Conservation (phyloP, 2,797 vertebrate species). For the Brachymystax lenok region DNA sequence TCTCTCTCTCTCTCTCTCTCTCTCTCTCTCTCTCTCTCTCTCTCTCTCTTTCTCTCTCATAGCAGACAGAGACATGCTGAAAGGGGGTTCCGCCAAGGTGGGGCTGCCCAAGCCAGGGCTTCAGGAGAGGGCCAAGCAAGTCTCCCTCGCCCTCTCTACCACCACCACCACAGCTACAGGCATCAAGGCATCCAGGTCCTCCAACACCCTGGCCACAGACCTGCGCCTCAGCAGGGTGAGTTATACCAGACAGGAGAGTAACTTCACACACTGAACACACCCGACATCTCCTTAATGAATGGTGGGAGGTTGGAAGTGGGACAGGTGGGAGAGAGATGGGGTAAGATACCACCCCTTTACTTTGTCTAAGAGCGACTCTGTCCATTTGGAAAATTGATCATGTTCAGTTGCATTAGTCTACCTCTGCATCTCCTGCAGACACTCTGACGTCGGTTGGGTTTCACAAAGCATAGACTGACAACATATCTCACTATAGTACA, state of each 20-base stretch:
- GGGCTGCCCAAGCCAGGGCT: constrained; percentile 77
- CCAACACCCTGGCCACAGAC: constrained; percentile 85
- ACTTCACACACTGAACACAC: too few species aligned
- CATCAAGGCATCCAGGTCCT: constrained; percentile 89
- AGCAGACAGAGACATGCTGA: constrained; percentile 76
- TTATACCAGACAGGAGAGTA: background rate
- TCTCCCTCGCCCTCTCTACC: constrained; percentile 61
- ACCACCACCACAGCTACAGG: constrained; percentile 64
- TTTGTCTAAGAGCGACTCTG: background rate
- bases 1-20: constrained; percentile 19
- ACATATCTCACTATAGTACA: background rate
- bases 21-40: background rate
- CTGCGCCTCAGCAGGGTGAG: constrained; percentile 90
- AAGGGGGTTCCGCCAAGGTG: constrained; percentile 83
- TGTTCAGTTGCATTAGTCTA: background rate
- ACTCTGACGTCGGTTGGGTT: constrained; percentile 1
- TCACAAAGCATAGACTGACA: constrained; percentile 6
- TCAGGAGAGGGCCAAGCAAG: constrained; percentile 78
- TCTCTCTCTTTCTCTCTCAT: constrained; percentile 21
- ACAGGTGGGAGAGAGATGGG: too few species aligned
- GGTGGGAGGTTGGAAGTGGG: too few species aligned
- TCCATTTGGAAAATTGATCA: constrained; percentile 11
- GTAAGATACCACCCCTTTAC: too few species aligned
- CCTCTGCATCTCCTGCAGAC: background rate
- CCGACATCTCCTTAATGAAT: too few species aligned